phyloP scores from a whole-genome alignment of 2,113 vertebrate species.

The Xenotilapia caudafasciata region DNA sequence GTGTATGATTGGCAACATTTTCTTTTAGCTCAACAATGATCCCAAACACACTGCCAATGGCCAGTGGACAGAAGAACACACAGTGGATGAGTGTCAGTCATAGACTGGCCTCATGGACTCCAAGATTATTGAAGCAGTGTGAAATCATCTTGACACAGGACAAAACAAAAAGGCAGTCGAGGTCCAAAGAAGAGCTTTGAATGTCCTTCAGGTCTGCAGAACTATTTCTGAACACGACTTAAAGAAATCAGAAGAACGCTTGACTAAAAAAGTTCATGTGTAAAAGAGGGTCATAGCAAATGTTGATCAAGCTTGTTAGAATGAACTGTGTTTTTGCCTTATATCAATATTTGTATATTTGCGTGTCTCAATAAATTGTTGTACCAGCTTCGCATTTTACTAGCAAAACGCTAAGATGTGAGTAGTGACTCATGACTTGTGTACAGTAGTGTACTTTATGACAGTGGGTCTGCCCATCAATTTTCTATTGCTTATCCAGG shows the following conservation, averaged over 20 bases:
- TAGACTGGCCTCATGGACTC: background rate
- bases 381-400: background rate
- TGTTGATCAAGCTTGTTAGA: background rate
- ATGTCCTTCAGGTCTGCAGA: background rate
- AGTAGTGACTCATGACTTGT: background rate
- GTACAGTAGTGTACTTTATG: background rate
- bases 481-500: background rate
- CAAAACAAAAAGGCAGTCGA: background rate
- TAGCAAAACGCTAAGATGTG: background rate
- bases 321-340: background rate
- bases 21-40: background rate
- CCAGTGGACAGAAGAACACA: background rate
- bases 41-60: background rate
- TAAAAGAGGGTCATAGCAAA: background rate
- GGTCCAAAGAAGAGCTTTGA: background rate
- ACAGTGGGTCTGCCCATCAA: background rate
- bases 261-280: background rate
- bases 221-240: background rate
- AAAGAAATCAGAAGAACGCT: background rate
- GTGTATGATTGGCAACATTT: background rate
- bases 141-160: background rate
- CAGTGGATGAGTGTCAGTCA: background rate
- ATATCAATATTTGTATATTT: background rate
- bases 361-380: background rate
- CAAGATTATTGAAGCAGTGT: background rate